Percentiles rank a stretch among this genome's conserved stretches.
Evolutionary conservation across 2,113 vertebrate genomes (phyloP).

Genomic region (Coptodon bakossiorum): DNA sequence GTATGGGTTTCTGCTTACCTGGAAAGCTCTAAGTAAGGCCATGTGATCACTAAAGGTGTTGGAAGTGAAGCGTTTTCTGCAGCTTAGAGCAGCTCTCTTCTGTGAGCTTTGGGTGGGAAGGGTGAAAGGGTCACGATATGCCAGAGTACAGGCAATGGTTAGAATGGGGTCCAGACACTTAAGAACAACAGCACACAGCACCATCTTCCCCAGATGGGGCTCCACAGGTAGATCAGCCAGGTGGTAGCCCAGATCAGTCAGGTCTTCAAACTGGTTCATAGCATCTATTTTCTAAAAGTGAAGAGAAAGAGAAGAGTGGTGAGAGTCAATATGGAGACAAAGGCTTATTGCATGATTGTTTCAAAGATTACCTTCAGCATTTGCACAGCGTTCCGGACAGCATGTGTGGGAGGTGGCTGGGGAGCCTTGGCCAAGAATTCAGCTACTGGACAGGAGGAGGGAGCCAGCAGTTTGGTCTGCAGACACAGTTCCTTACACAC

Average conservation of each 20-base stretch:
- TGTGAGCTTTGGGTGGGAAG: conserved; percentile 83
- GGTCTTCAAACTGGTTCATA: conserved; percentile 88
- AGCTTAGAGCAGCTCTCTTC: conserved; percentile 81
- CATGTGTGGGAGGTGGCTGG: conserved; percentile 83
- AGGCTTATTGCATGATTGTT: neutral
- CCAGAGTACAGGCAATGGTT: conserved; percentile 90
- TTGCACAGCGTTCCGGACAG: conserved; percentile 84
- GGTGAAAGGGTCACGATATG: conserved; percentile 88
- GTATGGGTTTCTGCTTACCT: conserved; percentile 69
- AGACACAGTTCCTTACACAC: conserved; percentile 75
- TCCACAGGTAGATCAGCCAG: conserved; percentile 90
- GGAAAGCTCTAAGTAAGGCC: conserved; percentile 91
- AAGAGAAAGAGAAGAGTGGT: neutral
- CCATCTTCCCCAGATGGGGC: conserved; percentile 97
- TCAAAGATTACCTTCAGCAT: conserved; percentile 85
- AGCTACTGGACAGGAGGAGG: conserved; percentile 77
- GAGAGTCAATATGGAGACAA: neutral
- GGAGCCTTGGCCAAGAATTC: conserved; percentile 93
- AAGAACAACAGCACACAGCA: conserved; percentile 84
- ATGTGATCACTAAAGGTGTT: conserved; percentile 93
- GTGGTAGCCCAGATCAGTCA: conserved; percentile 91
- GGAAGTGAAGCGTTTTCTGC: conserved; percentile 81
- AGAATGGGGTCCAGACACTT: conserved; percentile 96
- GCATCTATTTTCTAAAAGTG: conserved; percentile 83
- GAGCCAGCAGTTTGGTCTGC: conserved; percentile 89